Evolutionary conservation across 2,888 invertebrate genomes (phyloP).

Genomic region (Macrophya annulata): DNA sequence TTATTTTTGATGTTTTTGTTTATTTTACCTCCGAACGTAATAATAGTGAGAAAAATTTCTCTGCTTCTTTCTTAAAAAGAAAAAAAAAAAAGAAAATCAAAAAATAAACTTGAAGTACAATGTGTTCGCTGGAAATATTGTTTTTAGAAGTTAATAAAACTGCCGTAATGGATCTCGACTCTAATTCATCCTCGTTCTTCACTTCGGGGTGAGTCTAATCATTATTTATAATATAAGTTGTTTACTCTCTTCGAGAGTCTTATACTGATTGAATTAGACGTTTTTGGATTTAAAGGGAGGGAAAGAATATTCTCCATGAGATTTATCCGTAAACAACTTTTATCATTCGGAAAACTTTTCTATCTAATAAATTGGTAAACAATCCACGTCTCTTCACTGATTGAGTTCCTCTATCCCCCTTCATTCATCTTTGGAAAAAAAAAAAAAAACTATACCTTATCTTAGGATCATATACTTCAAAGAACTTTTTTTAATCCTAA

Average conservation of each 20-base stretch:
- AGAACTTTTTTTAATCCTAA: too few species aligned
- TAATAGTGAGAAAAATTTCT: too few species aligned
- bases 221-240: conserved; percentile 4
- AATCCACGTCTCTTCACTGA: conserved; percentile 19
- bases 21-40: too few species aligned
- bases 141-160: neutral
- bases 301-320: neutral
- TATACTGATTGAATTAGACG: neutral
- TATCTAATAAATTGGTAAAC: conserved; percentile 12
- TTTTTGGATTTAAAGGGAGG: neutral
- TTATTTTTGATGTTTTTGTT: neutral
- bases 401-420: neutral
- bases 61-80: too few species aligned
- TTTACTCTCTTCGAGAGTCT: neutral
- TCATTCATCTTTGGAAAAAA: conserved; percentile 3
- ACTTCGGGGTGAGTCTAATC: conserved; percentile 12
- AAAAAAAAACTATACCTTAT: too few species aligned
- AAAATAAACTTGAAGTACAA: neutral
- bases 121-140: neutral
- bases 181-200: conserved; percentile 6
- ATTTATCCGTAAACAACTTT: conserved; percentile 37
- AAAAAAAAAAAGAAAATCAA: neutral
- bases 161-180: neutral
- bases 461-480: neutral
- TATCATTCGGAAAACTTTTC: conserved; percentile 20